Conservation (phyloP, 2,797 vertebrate species). For the Arremon brunneinucha region DNA sequence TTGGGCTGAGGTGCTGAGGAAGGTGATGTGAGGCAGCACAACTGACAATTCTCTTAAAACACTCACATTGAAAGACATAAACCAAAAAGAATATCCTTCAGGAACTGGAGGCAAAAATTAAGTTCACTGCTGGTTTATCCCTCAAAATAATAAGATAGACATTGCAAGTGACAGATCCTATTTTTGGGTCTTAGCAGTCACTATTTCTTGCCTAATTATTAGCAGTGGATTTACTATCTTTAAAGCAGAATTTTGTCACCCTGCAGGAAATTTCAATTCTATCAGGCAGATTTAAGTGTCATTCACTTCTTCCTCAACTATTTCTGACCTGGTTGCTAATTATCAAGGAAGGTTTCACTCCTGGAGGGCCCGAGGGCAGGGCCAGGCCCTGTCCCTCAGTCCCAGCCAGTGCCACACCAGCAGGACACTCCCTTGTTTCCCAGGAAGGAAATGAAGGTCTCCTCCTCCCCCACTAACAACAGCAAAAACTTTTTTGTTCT, state of each 20-base stretch:
- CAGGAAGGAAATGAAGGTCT: not conserved
- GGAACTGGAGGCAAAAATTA: not conserved
- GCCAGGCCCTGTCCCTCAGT: accelerated
- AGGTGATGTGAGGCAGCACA: not conserved
- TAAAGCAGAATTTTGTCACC: constrained; percentile 33
- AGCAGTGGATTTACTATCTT: constrained; percentile 34
- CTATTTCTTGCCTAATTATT: constrained; percentile 16
- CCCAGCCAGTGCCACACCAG: not conserved
- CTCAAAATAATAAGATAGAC: not conserved
- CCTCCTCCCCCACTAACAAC: not conserved
- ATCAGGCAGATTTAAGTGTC: not conserved
- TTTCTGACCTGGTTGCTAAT: not conserved
- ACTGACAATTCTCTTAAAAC: not conserved
- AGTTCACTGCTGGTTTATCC: not conserved
- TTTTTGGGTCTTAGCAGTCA: not conserved
- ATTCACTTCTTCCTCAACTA: not conserved
- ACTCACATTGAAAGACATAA: not conserved
- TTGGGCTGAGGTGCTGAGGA: not conserved
- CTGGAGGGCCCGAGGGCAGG: not conserved
- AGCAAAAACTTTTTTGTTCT: not conserved
- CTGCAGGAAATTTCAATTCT: constrained; percentile 32
- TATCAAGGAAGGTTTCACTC: not conserved
- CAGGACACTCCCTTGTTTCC: not conserved
- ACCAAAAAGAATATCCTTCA: not conserved
- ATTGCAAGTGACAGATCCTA: not conserved